phyloP scores from a whole-genome alignment of 2,888 invertebrate species.

The Venustoraphidia nigricollis region DNA sequence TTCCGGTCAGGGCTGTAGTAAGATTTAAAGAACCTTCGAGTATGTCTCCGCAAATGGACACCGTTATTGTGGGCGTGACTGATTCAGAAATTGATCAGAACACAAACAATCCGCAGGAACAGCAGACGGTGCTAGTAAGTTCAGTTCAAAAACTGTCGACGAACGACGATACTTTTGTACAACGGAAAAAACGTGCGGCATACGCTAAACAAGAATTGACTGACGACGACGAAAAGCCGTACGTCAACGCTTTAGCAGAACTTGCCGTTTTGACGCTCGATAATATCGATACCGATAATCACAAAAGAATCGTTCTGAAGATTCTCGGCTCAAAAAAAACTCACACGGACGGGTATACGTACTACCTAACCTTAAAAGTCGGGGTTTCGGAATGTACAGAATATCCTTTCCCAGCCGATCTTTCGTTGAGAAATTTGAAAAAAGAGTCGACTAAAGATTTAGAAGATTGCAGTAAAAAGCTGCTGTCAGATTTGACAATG shows the following conservation, averaged over 20 bases:
- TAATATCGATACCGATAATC: constrained; percentile 31
- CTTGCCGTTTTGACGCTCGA: constrained; percentile 32
- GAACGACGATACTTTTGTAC: too few species aligned
- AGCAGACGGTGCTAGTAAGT: not conserved
- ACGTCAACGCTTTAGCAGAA: constrained; percentile 26
- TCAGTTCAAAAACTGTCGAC: too few species aligned
- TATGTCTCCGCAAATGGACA: not conserved
- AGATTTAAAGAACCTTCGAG: not conserved
- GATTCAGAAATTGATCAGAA: constrained; percentile 2
- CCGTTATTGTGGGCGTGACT: not conserved
- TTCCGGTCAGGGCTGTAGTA: constrained; percentile 3
- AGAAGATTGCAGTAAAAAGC: constrained; percentile 18
- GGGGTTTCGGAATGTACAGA: constrained; percentile 29
- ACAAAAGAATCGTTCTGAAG: constrained; percentile 29
- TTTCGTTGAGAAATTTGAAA: constrained; percentile 2
- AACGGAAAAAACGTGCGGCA: not conserved
- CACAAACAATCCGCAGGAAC: constrained; percentile 4
- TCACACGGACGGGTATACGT: constrained; percentile 23
- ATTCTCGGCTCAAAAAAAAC: constrained; percentile 28
- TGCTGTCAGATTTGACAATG: constrained; percentile 24
- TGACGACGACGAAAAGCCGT: constrained; percentile 3
- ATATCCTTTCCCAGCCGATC: constrained; percentile 8
- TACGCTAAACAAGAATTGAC: not conserved
- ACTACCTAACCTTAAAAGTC: constrained; percentile 27
- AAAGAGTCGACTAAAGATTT: constrained; percentile 9